Base-by-base conservation (phyloP, 2,113 vertebrate genomes). In the Trematomus loennbergii region DNA sequence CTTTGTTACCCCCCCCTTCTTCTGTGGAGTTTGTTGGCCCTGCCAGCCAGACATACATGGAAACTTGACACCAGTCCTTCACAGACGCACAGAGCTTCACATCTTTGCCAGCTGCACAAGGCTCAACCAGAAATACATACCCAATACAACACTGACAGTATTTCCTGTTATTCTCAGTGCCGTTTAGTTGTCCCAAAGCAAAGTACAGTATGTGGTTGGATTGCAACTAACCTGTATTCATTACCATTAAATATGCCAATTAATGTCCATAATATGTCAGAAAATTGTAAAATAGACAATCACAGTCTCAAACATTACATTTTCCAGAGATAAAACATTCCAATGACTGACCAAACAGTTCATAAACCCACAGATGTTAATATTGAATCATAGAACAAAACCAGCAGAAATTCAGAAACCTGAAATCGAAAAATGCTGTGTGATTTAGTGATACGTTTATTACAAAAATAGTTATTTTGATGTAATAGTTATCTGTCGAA, bases 61-160 rank as follows among this genome's bases (percentile, higher is more conserved):
- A 83, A 90, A 92, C 78, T 49, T 57, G 88, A 93, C 86, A 87
- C 90, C 81, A 46, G 78, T 52, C 83, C 64, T 78, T 79, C 74
- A 78, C 81, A 85, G 88, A 91, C 78, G 43, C 52, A 68, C 72
- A 85, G 72, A 87, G 76, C 76, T 72, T 75, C 70, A 71, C 77
- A 76, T 90, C 80, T 84, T 50, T 81, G 82, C 84, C 78, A 84
- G 81, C 84, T 81, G 86, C 75, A 79, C 65, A 82, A 52, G 67
- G 48, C 81, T 78, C 40, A 16, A 81, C 81, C 65, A 77, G 60
- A 81, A 85, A 79, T 68, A 85, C 64, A 78, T 84, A 79, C 79
- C 79, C 76, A 52, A 29, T 25, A 12, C 66, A 57, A 73, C 55
- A 33, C 55, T 46, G 63, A 87, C 73, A 60, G 20, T 43, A 55